These are phyloP conservation scores for Synanthedon vespiformis DNA, from an alignment of 2,888 invertebrate genomes.

Conservation along the genomic window DNA sequence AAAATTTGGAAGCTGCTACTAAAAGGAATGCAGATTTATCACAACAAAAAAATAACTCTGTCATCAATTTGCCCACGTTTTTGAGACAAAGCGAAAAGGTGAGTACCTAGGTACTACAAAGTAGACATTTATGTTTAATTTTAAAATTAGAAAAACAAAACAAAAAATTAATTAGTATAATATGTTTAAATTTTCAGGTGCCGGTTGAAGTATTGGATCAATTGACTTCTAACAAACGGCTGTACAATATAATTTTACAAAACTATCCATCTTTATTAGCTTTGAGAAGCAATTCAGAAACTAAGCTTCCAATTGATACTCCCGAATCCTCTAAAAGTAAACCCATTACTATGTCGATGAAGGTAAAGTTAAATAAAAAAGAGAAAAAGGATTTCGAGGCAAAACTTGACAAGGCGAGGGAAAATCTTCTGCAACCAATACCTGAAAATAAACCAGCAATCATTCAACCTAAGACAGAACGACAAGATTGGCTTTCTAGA, in stretches of 20 bases:
- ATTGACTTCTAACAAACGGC: slow-evolving; percentile 71
- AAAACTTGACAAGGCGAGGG: slow-evolving; percentile 49
- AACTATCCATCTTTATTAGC: slow-evolving; percentile 78
- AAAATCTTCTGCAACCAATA: slow-evolving; percentile 54
- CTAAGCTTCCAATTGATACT: slow-evolving; percentile 58
- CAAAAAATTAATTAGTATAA: neutral
- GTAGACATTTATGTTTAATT: neutral
- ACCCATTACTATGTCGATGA: slow-evolving; percentile 75
- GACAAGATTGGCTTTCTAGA: slow-evolving; percentile 54
- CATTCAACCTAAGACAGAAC: slow-evolving; percentile 29
- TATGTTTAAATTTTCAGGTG: slow-evolving; percentile 52
- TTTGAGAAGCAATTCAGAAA: slow-evolving; percentile 74
- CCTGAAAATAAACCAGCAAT: slow-evolving; percentile 51
- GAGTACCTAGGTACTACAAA: slow-evolving; percentile 8
- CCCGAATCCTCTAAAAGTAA: slow-evolving; percentile 45
- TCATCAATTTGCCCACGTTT: slow-evolving; percentile 84
- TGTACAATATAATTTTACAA: slow-evolving; percentile 78
- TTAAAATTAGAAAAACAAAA: neutral
- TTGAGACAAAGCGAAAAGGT: slow-evolving; percentile 80
- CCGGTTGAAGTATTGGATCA: slow-evolving; percentile 79
- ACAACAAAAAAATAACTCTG: slow-evolving; percentile 71
- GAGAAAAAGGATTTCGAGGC: slow-evolving; percentile 49
- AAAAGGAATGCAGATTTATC: slow-evolving; percentile 59
- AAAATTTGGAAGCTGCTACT: slow-evolving; percentile 53
- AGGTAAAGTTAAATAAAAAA: slow-evolving; percentile 58